Evolutionary conservation across 2,888 invertebrate genomes (phyloP).

Genomic region (Tipula vernalis): DNA sequence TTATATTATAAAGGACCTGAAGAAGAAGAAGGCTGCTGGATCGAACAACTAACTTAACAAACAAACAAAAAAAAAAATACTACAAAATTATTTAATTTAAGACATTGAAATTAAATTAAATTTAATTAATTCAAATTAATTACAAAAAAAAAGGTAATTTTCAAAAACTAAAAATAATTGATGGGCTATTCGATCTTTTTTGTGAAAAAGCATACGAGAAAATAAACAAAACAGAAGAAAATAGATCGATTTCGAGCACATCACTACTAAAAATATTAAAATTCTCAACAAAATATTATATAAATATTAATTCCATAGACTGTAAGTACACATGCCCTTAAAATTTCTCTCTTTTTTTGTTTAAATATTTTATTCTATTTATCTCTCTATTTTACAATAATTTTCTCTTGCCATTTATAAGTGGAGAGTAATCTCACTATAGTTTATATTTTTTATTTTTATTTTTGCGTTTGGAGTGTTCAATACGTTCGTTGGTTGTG

Average conservation of each 20-base stretch:
- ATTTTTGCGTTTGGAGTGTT: background rate
- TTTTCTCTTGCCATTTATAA: background rate
- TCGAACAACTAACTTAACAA: background rate
- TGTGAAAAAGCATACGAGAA: too few relatives aligned
- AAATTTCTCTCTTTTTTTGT: background rate
- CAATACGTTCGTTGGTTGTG: background rate
- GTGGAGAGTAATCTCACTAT: background rate
- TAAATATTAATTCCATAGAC: background rate
- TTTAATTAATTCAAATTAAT: background rate
- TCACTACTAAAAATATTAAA: background rate
- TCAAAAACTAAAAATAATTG: background rate
- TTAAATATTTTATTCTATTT: background rate
- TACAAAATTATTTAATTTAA: background rate
- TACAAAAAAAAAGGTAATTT: background rate
- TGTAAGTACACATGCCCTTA: background rate
- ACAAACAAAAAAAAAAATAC: background rate
- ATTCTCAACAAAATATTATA: background rate
- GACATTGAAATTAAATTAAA: background rate
- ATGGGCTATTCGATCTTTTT: too few relatives aligned
- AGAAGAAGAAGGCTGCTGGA: background rate
- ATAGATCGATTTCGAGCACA: too few relatives aligned
- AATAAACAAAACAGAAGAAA: too few relatives aligned
- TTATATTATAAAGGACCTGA: background rate
- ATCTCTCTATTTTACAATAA: background rate
- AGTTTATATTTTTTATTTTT: background rate